These are phyloP conservation scores for Serrognathus titanus DNA, from an alignment of 2,888 invertebrate species.

Conservation along the genomic window DNA sequence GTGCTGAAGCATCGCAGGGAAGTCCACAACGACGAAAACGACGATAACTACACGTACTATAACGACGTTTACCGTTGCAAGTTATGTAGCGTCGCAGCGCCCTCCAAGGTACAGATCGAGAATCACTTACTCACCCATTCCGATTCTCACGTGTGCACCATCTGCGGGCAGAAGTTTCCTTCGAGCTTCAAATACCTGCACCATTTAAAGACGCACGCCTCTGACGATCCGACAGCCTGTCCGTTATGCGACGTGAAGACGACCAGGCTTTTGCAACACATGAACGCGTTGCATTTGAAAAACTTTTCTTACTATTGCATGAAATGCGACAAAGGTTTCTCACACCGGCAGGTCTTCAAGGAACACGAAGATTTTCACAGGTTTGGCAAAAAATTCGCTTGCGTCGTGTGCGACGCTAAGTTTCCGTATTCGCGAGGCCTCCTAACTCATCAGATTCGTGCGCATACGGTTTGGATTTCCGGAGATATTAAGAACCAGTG, in stretches of 20 bases:
- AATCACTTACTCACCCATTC: conserved; percentile 23
- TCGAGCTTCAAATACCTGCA: conserved; percentile 40
- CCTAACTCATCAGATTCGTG: conserved; percentile 36
- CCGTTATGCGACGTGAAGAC: conserved; percentile 38
- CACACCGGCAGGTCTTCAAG: conserved; percentile 52
- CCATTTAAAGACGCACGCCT: conserved; percentile 35
- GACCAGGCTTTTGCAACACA: conserved; percentile 32
- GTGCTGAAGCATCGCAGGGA: conserved; percentile 49
- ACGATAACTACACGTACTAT: conserved; percentile 20
- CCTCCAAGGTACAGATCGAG: conserved; percentile 19
- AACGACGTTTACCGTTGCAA: conserved; percentile 31
- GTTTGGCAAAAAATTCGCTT: conserved; percentile 50
- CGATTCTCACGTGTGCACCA: conserved; percentile 14
- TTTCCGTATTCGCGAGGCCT: conserved; percentile 50
- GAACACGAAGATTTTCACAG: conserved; percentile 57
- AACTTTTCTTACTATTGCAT: conserved; percentile 22
- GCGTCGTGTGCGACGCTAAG: conserved; percentile 53
- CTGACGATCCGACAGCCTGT: conserved; percentile 34
- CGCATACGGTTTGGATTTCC: conserved; percentile 43
- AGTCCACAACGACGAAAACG: conserved; percentile 35
- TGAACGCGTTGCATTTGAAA: conserved; percentile 8
- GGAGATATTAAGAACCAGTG: conserved; percentile 31
- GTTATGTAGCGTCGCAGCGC: conserved; percentile 20
- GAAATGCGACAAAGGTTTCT: conserved; percentile 55
- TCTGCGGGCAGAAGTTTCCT: conserved; percentile 34